phyloP scores from a whole-genome alignment of 2,797 vertebrate genomes.

The Darevskia nairensis region DNA sequence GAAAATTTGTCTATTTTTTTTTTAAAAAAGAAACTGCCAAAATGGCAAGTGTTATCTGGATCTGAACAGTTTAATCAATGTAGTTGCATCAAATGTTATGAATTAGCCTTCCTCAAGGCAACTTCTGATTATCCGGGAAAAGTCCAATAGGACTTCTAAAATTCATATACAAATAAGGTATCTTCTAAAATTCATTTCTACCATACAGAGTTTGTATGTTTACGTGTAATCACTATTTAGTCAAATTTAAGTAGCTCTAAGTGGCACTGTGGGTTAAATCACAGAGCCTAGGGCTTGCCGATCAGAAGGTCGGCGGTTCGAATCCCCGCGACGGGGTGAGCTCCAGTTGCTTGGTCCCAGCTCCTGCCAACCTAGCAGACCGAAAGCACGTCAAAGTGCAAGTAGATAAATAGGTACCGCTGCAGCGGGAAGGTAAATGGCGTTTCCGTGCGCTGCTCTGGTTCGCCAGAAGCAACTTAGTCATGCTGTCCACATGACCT shows the following conservation, averaged over 20 bases:
- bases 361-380: too few relatives aligned
- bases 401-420: too few relatives aligned
- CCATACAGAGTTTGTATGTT: not conserved
- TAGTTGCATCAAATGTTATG: not conserved
- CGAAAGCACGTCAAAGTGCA: too few relatives aligned
- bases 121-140: not conserved
- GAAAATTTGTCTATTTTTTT: not conserved
- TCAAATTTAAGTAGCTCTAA: not conserved
- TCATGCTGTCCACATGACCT: too few relatives aligned
- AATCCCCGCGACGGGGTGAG: too few relatives aligned
- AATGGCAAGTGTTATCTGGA: not conserved
- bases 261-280: too few relatives aligned
- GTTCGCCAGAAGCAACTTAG: too few relatives aligned
- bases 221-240: slow-evolving; percentile 7
- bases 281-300: too few relatives aligned
- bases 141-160: not conserved
- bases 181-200: not conserved
- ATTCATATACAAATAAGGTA: not conserved
- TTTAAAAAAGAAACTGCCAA: not conserved
- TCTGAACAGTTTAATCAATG: not conserved
- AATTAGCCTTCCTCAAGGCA: not conserved
- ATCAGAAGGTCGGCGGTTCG: too few relatives aligned
- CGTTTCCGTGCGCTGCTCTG: too few relatives aligned
- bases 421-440: too few relatives aligned
- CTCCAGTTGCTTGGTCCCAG: too few relatives aligned